phyloP scores from a whole-genome alignment of 2,797 vertebrate species.

The Mastacembelus armatus region DNA sequence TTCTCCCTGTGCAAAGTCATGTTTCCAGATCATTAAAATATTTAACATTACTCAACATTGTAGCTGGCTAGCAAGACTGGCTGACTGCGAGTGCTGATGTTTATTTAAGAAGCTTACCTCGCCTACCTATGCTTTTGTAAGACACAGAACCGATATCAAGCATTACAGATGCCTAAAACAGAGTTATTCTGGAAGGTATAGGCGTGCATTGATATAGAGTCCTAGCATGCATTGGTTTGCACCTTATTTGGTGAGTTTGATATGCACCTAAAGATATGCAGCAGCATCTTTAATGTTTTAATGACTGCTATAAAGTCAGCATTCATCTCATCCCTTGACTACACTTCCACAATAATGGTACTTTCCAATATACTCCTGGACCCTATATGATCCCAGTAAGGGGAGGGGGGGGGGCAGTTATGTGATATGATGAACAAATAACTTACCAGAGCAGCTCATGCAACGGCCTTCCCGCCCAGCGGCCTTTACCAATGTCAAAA shows the following conservation, averaged over 20 bases:
- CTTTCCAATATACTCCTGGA: neutral
- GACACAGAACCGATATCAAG: neutral
- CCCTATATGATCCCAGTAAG: no score
- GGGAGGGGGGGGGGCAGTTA: no score
- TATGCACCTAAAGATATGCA: neutral
- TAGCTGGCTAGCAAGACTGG: neutral
- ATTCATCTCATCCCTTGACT: no score
- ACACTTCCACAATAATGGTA: neutral
- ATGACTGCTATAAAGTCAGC: neutral
- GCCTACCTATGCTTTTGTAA: neutral
- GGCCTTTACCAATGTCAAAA: conserved; percentile 96
- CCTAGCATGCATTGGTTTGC: neutral
- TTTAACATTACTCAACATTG: no score
- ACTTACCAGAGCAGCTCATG: conserved; percentile 97
- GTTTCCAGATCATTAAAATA: neutral
- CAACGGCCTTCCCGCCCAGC: conserved; percentile 92
- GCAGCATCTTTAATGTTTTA: neutral
- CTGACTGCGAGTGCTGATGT: neutral
- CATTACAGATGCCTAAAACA: neutral
- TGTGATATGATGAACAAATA: neutral
- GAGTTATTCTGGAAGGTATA: neutral
- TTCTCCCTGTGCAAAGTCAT: conserved; percentile 88
- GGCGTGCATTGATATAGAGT: no score
- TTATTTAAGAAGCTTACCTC: no score
- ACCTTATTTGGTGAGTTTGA: neutral